phyloP scores from a whole-genome alignment of 1,140 invertebrate species.

The Drosophila sulfurigaster region DNA sequence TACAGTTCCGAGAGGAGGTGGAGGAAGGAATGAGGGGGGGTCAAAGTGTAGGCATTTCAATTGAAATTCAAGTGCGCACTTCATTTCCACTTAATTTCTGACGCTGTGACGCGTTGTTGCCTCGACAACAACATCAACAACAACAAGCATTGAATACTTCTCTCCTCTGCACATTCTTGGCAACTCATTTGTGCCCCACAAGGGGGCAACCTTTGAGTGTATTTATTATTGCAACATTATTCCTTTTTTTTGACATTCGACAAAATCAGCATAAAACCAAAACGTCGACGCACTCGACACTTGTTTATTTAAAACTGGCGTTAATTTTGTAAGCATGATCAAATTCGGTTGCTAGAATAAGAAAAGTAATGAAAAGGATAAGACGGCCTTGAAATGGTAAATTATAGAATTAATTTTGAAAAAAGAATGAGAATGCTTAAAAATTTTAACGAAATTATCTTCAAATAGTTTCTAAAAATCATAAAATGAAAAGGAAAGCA shows the following conservation, averaged over 20 bases:
- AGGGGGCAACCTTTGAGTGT: conserved; percentile 13
- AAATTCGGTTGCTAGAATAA: conserved; percentile 7
- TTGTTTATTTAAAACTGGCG: conserved; percentile 15
- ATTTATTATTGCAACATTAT: conserved; percentile 15
- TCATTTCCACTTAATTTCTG: conserved; percentile 56
- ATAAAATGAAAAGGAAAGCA: too few species aligned
- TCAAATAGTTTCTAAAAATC: too few species aligned
- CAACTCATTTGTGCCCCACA: conserved; percentile 5
- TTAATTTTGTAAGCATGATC: conserved; percentile 36
- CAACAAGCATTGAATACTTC: not conserved
- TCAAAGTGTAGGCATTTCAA: conserved; percentile 29
- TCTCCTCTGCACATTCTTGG: not conserved
- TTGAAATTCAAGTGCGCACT: conserved; percentile 60
- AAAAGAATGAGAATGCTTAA: too few species aligned
- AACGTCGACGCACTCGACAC: not conserved
- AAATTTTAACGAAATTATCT: too few species aligned
- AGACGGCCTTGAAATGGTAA: not conserved
- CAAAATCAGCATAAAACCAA: conserved; percentile 10
- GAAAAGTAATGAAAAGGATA: too few species aligned
- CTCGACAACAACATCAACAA: conserved; percentile 29
- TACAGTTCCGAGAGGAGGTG: not conserved
- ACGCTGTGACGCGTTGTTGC: conserved; percentile 48
- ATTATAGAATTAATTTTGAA: too few species aligned
- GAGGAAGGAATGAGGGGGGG: not conserved
- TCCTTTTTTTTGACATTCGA: not conserved